Evolutionary conservation across 2,888 invertebrate species (phyloP).

Genomic region (Julus scanicus): DNA sequence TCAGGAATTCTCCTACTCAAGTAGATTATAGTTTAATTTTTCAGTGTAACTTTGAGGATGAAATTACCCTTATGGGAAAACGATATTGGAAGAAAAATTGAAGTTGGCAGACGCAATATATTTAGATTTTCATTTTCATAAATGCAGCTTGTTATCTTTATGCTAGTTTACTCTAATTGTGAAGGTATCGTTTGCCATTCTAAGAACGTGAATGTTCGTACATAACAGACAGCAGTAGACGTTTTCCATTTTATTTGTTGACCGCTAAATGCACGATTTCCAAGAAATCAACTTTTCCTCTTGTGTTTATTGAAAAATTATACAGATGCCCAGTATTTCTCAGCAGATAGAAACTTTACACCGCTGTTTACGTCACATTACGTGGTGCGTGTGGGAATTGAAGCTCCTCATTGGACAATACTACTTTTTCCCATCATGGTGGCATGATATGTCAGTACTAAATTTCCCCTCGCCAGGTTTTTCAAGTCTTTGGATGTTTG

Average conservation of each 20-base stretch:
- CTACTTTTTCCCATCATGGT: background rate
- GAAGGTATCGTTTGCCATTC: background rate
- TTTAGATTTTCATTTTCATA: no score
- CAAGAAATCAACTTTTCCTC: background rate
- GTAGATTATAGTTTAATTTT: no score
- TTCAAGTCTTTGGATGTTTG: slow-evolving; percentile 27
- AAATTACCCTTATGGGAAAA: no score
- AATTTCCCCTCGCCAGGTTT: slow-evolving; percentile 42
- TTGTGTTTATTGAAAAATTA: background rate
- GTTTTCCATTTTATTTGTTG: background rate
- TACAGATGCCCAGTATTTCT: background rate
- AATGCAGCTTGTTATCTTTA: no score
- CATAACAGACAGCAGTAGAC: background rate
- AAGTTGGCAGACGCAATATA: no score
- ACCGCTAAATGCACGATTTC: background rate
- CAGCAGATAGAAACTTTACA: background rate
- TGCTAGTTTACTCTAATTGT: background rate
- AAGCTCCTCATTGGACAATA: background rate
- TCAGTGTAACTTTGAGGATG: no score
- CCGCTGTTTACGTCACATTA: background rate
- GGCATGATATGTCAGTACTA: background rate
- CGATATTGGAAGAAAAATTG: no score
- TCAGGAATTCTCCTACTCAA: no score
- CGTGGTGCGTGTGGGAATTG: background rate
- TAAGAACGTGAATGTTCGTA: background rate